phyloP scores from a whole-genome alignment of 2,797 vertebrate genomes.

The Platalea minor region DNA sequence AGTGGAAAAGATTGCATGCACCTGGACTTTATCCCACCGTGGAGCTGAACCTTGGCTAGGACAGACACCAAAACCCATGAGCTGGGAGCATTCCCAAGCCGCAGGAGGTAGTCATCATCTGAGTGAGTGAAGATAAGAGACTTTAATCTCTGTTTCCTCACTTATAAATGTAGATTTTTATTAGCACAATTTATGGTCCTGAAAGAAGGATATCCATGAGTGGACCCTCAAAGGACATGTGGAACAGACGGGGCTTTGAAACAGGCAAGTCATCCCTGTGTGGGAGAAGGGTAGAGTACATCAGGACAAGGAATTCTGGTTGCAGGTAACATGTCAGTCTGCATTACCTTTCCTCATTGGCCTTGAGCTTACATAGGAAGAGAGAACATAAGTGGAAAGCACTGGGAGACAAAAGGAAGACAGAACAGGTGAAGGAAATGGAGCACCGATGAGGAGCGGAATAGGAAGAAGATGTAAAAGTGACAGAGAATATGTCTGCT shows the following conservation, averaged over 20 bases:
- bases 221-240: not conserved
- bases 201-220: not conserved
- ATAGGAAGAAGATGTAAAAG: not conserved
- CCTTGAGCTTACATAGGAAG: not conserved
- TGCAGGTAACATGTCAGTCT: accelerated
- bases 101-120: not conserved
- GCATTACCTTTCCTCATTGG: not conserved
- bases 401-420: not conserved
- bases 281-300: not conserved
- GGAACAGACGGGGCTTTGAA: not conserved
- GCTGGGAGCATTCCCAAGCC: not conserved
- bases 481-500: not conserved
- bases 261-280: not conserved
- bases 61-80: not conserved
- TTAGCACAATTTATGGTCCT: not conserved
- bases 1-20: not conserved
- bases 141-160: not conserved
- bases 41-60: not conserved
- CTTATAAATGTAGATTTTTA: not conserved
- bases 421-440: not conserved
- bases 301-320: not conserved
- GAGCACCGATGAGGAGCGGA: accelerated
- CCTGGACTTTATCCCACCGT: not conserved
- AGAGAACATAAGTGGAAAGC: not conserved
- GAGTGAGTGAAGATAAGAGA: not conserved